Evolutionary conservation across 2,888 invertebrate genomes (phyloP), one percentile per base, ranked within the genome.

Genomic region (Leucozona laternaria): DNA sequence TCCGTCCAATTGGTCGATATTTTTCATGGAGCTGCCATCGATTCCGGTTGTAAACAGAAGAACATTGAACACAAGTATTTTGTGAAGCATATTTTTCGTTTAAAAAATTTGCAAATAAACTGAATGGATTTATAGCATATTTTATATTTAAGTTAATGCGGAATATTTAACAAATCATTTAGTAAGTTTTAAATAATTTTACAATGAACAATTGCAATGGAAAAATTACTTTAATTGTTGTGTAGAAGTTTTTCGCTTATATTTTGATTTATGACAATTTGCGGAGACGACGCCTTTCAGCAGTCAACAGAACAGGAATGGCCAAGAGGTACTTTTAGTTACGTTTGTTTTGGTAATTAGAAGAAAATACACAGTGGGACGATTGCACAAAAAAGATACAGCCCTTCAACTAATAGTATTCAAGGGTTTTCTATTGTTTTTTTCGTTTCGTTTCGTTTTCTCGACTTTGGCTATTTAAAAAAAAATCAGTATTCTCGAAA

Each of bases 41-140:
- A 88, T 81, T 77, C 88, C 89, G 84, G 89, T 89, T 88, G 89
- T 90, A 89, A 91, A 90, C 89, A 91, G 88, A 88, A 91, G 89
- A 89, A 89, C 86, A 89, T 88, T 89, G 88, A 90, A 87, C 83
- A 79, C 48, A 40, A 87, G 43, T 34, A 86, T 58, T 43, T 40
- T 75, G 13, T 22, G 78, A 25, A 71, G 58, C 88, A 88, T 88
- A 72, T 64, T 79, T 68, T 57, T 34, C 22, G 17, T 25, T 31
- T 72, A 45, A 17, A 13, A 15, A 48, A 48, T 75, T 76, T 55
- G 40, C 57, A 45, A 20, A 2, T 66, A 31, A 55, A 34, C 55
- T 86, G 73, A 85, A 86, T 83, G 76, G 45, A 83, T 66, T 81
- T 72, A 75, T 28, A 37, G 34, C 83, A 83, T 87, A 66, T 77